Evolutionary conservation across 2,113 vertebrate species (phyloP).

Genomic region (Brachionichthys hirsutus): DNA sequence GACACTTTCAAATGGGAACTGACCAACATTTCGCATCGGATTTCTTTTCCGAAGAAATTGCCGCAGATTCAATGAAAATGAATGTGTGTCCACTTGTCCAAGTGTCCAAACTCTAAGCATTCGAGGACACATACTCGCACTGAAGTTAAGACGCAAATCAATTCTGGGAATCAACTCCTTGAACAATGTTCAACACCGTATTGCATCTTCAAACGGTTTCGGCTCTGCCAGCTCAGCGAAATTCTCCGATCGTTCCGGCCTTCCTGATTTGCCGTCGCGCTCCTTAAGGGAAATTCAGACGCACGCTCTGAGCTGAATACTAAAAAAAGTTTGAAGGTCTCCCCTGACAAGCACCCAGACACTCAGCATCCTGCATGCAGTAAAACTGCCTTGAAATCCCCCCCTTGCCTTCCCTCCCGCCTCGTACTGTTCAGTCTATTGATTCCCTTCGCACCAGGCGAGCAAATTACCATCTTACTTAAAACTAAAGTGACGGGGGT

Average conservation of each 20-base stretch:
- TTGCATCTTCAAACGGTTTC: slow-evolving; percentile 44
- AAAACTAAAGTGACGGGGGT: slow-evolving; percentile 63
- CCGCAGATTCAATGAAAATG: too few relatives aligned
- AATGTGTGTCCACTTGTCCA: too few relatives aligned
- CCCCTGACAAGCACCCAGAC: slow-evolving; percentile 10
- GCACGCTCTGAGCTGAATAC: slow-evolving; percentile 33
- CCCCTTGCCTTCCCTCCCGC: too few relatives aligned
- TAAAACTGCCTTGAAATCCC: slow-evolving; percentile 45
- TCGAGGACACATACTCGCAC: too few relatives aligned
- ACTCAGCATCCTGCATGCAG: slow-evolving; percentile 17
- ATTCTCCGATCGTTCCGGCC: slow-evolving; percentile 27
- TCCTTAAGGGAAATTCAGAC: slow-evolving; percentile 27
- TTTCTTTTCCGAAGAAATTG: too few relatives aligned
- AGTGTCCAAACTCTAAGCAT: slow-evolving; percentile 6
- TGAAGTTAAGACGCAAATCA: too few relatives aligned
- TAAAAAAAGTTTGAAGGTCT: slow-evolving; percentile 21
- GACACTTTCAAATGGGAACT: too few relatives aligned
- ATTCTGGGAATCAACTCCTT: too few relatives aligned
- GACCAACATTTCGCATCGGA: too few relatives aligned
- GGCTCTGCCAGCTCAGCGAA: slow-evolving; percentile 40
- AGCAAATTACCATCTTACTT: slow-evolving; percentile 73
- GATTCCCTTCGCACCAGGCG: slow-evolving; percentile 61
- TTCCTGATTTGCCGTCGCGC: slow-evolving; percentile 36
- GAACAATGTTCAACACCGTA: background rate
- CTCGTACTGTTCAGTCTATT: slow-evolving; percentile 62